Base-by-base conservation (phyloP, 1,140 invertebrate genomes). In the Aethina tumida region DNA sequence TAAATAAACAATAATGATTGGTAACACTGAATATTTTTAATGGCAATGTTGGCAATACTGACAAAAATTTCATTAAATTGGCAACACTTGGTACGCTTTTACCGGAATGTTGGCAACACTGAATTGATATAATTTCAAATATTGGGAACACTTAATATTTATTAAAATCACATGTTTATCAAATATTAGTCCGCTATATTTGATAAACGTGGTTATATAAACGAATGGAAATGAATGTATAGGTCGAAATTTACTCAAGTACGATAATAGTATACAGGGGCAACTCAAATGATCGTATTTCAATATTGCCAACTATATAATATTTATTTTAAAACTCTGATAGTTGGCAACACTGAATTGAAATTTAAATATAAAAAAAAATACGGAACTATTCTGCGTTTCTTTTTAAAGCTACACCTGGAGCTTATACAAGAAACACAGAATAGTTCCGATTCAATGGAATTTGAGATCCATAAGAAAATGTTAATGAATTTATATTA, bases 11-110 rank as follows among this genome's bases (percentile, higher is more conserved):
- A 26, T 13, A n/a, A 10, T 16, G 31, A 33, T 17, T 33, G 31
- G 16, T 8, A 33, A 33, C 31, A 33, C 14, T 33, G 31, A 33
- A 17, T 33, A 39, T 31, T 17, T 32, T 35, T 12, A 9, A 16
- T 33, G 14, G 20, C 12, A 31, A 24, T 5, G 8, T 43, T 43
- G 41, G 41, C 35, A 43, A 33, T 30, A 34, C n/a, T 42, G 19
- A 22, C 13, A 21, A 21, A 4, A 12, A 9, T 10, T n/a, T 8
- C 28, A n/a, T 8, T 39, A 32, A 10, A n/a, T 40, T 45, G 43
- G 43, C 43, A 45, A 45, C 42, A 40, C 18, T 44, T 30, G 34
- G 12, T 14, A 20, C 18, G 8, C 30, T 29, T 21, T 10, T 14
- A 15, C n/a, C 22, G 9, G 12, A 4, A 9, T 33, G 33, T 17